A percentile compares a stretch with the other conserved stretches of the same genome.
Conservation (phyloP, 2,797 vertebrate genomes). For the Fratercula arctica region DNA sequence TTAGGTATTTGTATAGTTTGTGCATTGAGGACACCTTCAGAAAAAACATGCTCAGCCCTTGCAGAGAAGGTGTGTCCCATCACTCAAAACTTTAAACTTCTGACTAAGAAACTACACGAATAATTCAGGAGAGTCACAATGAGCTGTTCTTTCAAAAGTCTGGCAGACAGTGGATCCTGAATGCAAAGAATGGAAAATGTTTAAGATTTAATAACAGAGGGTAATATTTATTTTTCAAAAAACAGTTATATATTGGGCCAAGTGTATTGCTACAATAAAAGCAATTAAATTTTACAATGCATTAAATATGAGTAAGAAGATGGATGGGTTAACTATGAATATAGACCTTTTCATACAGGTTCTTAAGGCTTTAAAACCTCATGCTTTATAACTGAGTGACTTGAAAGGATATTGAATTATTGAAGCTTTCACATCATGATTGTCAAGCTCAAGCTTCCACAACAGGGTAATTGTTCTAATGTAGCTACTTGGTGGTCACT, state of each 20-base stretch:
- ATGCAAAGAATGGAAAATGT: background rate
- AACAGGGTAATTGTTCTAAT: background rate
- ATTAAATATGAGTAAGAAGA: background rate
- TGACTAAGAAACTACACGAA: background rate
- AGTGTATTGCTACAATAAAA: background rate
- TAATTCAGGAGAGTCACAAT: background rate
- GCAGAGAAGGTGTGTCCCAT: background rate
- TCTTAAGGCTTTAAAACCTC: background rate
- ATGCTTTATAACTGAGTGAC: background rate
- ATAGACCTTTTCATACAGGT: background rate
- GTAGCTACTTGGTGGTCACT: background rate
- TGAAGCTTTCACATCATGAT: background rate
- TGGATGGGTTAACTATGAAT: background rate
- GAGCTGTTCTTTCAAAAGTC: background rate
- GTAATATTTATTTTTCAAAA: background rate
- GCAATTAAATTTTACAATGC: background rate
- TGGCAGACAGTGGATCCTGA: background rate
- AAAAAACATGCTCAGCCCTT: background rate
- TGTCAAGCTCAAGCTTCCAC: background rate
- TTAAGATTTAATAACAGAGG: background rate
- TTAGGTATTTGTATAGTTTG: background rate
- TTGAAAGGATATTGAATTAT: background rate
- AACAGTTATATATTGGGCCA: accelerated
- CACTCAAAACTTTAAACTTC: background rate
- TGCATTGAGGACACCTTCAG: background rate